Evolutionary conservation across 2,113 vertebrate species (phyloP).

Genomic region (Chaetodon auriga): DNA sequence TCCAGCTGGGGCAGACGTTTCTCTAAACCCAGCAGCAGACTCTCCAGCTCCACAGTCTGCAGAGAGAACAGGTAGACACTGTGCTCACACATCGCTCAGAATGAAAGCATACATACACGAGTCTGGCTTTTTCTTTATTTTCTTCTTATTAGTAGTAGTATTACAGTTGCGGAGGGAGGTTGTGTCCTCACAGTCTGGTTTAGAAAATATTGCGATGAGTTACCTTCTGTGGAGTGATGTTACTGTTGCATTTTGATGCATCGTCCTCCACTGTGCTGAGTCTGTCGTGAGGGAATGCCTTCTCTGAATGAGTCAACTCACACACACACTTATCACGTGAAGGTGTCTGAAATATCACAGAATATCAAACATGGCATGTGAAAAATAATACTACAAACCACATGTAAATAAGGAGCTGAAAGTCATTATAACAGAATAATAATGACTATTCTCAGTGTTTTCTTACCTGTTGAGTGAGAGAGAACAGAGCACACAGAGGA

Average conservation of each 20-base stretch:
- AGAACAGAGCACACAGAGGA: conserved; percentile 51
- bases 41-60: conserved; percentile 68
- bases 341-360: conserved; percentile 38
- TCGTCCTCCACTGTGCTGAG: conserved; percentile 49
- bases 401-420: background rate
- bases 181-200: background rate
- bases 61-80: conserved; percentile 2
- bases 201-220: background rate
- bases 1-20: conserved; percentile 72
- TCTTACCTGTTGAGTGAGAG: conserved; percentile 72
- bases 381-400: background rate
- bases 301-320: conserved; percentile 66
- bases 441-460: background rate
- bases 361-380: background rate
- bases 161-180: background rate
- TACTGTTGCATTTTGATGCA: conserved; percentile 63
- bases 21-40: conserved; percentile 74
- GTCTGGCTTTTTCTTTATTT: background rate
- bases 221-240: conserved; percentile 73
- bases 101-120: background rate
- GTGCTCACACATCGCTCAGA: accelerated
- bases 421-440: too few relatives aligned
- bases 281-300: conserved; percentile 70
- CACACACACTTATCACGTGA: conserved; percentile 66
- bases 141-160: background rate